These are phyloP conservation scores for Lepus europaeus DNA, from an alignment of 2,113 vertebrate species.

Conservation along the genomic window DNA sequence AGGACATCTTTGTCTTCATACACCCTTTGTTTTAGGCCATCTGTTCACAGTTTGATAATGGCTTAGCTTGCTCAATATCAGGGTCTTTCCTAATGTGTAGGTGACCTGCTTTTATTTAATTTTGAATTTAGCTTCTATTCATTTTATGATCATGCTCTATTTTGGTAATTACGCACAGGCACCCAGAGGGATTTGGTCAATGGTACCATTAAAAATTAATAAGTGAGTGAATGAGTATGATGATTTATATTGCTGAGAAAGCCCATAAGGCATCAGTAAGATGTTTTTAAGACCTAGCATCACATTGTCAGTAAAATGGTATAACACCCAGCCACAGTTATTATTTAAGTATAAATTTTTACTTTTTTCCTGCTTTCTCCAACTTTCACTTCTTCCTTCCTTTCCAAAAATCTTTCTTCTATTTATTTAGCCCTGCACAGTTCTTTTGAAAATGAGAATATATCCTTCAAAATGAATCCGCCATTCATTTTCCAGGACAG, in stretches of 20 bases:
- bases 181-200: constrained; percentile 71
- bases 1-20: constrained; percentile 63
- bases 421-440: neutral
- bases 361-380: neutral
- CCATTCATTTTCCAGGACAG: neutral
- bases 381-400: neutral
- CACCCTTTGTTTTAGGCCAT: constrained; percentile 74
- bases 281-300: neutral
- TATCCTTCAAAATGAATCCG: neutral
- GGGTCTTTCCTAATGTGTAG: constrained; percentile 70
- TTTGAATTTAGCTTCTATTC: constrained; percentile 77
- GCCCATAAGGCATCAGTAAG: constrained; percentile 63
- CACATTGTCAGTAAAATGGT: constrained; percentile 37
- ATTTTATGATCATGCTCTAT: constrained; percentile 78
- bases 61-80: constrained; percentile 71
- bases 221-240: constrained; percentile 67
- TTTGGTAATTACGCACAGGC: constrained; percentile 73
- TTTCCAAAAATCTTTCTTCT: neutral
- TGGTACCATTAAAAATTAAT: constrained; percentile 81
- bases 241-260: constrained; percentile 71
- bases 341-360: constrained; percentile 70
- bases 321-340: neutral
- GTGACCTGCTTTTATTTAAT: constrained; percentile 80
- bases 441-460: neutral
- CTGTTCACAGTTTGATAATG: constrained; percentile 73